These are phyloP conservation scores for Drosophila mulleri DNA, from an alignment of 2,888 invertebrate genomes.

Conservation along the genomic window DNA sequence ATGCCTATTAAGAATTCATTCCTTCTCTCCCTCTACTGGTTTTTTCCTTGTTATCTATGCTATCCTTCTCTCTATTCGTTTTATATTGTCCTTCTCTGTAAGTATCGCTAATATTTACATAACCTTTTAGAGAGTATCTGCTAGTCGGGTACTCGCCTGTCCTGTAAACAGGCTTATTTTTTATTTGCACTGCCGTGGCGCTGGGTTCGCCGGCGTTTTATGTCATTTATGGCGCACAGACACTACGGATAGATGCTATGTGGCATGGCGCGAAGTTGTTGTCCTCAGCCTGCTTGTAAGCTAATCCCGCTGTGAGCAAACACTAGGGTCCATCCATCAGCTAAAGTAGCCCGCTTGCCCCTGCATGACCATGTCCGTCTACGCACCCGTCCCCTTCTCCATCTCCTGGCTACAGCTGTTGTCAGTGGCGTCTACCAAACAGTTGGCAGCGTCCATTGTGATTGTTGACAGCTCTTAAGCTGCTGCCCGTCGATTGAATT, in stretches of 20 bases:
- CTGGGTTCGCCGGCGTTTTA: slow-evolving; percentile 33
- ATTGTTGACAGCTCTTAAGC: slow-evolving; percentile 69
- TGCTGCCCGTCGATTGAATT: slow-evolving; percentile 76
- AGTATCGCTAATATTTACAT: background rate
- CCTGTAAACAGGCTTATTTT: background rate
- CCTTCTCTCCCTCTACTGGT: background rate
- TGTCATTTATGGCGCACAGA: slow-evolving; percentile 29
- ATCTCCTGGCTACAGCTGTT: background rate
- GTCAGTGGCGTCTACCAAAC: slow-evolving; percentile 21
- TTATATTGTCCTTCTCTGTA: background rate
- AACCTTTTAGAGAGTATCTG: slow-evolving; percentile 20
- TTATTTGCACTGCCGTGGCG: slow-evolving; percentile 37
- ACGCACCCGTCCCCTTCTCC: no score
- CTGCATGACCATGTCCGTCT: background rate
- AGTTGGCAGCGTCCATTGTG: slow-evolving; percentile 68
- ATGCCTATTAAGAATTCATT: no score
- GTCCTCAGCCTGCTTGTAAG: slow-evolving; percentile 59
- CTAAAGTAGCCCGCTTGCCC: background rate
- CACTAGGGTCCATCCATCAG: slow-evolving; percentile 52
- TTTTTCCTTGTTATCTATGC: background rate
- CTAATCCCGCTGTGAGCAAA: slow-evolving; percentile 70
- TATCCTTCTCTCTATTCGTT: background rate
- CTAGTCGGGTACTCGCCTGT: slow-evolving; percentile 4
- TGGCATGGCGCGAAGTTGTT: slow-evolving; percentile 33
- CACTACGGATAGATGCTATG: slow-evolving; percentile 18